phyloP scores from a whole-genome alignment of 2,797 vertebrate species.

The Leptodactylus fallax region DNA sequence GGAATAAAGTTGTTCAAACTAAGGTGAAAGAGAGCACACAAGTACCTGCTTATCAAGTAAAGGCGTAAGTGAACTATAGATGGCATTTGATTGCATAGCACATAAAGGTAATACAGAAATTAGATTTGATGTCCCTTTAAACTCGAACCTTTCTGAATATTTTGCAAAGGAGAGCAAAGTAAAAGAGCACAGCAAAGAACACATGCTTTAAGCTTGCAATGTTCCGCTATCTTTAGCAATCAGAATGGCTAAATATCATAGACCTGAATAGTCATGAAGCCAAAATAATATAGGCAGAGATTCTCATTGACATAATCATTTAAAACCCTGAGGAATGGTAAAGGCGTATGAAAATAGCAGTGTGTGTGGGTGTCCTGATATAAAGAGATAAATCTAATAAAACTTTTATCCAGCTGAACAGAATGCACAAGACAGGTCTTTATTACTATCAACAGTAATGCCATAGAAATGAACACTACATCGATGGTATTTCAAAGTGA shows the following conservation, averaged over 20 bases:
- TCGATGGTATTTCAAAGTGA: slow-evolving; percentile 70
- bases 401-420: slow-evolving; percentile 67
- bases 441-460: slow-evolving; percentile 67
- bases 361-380: slow-evolving; percentile 62
- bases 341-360: slow-evolving; percentile 56
- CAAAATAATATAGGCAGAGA: slow-evolving; percentile 6
- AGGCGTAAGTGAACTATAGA: neutral
- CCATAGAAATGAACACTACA: slow-evolving; percentile 65
- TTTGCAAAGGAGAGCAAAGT: neutral
- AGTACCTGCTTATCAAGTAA: neutral
- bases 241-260: neutral
- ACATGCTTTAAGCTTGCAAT: slow-evolving; percentile 1
- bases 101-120: neutral
- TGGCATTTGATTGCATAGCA: neutral
- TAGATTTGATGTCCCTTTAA: neutral
- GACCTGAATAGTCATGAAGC: neutral
- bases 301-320: slow-evolving; percentile 38
- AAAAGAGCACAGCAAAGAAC: neutral
- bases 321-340: slow-evolving; percentile 25
- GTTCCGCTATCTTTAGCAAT: neutral
- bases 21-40: neutral
- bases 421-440: slow-evolving; percentile 69
- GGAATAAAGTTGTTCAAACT: neutral
- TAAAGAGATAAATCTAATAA: slow-evolving; percentile 65
- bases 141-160: neutral